A percentile compares a stretch with the other conserved stretches of the same genome.
Evolutionary conservation across 2,888 invertebrate genomes (phyloP).

Genomic region (Chalcis sispes): DNA sequence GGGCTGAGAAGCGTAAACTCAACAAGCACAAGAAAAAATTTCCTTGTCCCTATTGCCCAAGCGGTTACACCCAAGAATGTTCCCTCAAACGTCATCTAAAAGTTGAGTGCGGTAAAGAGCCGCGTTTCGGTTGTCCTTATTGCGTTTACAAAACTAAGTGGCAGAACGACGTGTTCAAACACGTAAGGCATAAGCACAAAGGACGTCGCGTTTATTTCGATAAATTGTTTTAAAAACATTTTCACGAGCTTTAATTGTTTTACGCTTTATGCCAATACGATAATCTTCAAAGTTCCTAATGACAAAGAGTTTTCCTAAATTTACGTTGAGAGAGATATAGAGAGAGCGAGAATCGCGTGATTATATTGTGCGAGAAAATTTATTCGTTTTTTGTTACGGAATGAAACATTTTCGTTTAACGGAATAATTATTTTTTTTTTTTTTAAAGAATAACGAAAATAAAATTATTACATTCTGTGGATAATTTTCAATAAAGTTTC

Average conservation of each 20-base stretch:
- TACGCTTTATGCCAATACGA: too few species aligned
- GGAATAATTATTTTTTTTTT: too few species aligned
- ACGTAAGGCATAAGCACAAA: conserved; percentile 66
- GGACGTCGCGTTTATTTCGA: conserved; percentile 30
- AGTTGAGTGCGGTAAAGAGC: conserved; percentile 69
- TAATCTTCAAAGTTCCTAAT: too few species aligned
- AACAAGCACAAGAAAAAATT: conserved; percentile 29
- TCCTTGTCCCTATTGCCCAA: conserved; percentile 2
- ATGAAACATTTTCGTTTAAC: too few species aligned
- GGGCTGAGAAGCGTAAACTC: conserved; percentile 2
- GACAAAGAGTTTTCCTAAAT: not conserved
- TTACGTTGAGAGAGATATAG: too few species aligned
- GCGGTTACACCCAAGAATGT: not conserved
- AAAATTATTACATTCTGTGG: too few species aligned
- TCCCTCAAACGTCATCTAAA: not conserved
- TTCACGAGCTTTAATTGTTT: too few species aligned
- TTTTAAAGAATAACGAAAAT: too few species aligned
- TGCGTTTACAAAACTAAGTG: conserved; percentile 71
- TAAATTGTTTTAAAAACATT: not conserved
- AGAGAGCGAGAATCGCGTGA: too few species aligned
- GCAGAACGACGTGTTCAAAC: conserved; percentile 67
- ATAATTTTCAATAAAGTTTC: too few species aligned
- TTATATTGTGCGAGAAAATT: too few species aligned
- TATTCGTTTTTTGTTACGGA: too few species aligned
- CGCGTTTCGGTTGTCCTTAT: conserved; percentile 72